Conservation (phyloP, 1,140 invertebrate genomes). For the Drosophila kurseongensis region DNA sequence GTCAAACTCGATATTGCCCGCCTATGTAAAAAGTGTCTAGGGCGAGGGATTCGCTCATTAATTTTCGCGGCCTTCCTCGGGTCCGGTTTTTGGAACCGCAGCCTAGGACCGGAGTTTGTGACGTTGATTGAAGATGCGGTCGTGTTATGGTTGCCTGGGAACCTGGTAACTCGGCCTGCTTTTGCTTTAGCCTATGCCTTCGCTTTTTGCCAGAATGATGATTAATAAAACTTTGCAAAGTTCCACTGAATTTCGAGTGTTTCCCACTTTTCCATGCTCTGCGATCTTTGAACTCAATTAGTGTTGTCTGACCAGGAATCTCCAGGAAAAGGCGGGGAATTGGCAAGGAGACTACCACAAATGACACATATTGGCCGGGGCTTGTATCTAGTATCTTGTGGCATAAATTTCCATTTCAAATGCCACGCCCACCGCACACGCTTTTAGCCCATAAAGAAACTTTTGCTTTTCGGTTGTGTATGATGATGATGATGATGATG, state of each 20-base stretch:
- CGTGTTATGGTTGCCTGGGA: constrained; percentile 74
- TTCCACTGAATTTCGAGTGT: constrained; percentile 37
- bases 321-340: too few relatives aligned
- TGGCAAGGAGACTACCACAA: constrained; percentile 26
- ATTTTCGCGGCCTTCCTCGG: constrained; percentile 62
- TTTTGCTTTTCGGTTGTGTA: constrained; percentile 47
- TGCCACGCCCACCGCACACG: constrained; percentile 66
- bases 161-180: constrained; percentile 15
- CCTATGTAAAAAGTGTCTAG: constrained; percentile 57
- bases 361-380: constrained; percentile 70
- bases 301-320: constrained; percentile 45
- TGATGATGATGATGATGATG: constrained; percentile 48
- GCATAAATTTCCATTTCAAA: constrained; percentile 70
- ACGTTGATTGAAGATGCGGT: constrained; percentile 80
- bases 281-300: constrained; percentile 78
- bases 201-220: constrained; percentile 22
- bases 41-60: constrained; percentile 78
- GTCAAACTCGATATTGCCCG: constrained; percentile 48
- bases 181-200: constrained; percentile 1
- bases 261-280: constrained; percentile 58
- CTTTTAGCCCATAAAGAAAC: constrained; percentile 65
- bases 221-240: constrained; percentile 60
- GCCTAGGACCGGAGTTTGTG: constrained; percentile 28
- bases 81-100: constrained; percentile 34
- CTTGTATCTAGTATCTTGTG: constrained; percentile 36